Conservation (phyloP, 2,113 vertebrate genomes). For the Cavia porcellus region DNA sequence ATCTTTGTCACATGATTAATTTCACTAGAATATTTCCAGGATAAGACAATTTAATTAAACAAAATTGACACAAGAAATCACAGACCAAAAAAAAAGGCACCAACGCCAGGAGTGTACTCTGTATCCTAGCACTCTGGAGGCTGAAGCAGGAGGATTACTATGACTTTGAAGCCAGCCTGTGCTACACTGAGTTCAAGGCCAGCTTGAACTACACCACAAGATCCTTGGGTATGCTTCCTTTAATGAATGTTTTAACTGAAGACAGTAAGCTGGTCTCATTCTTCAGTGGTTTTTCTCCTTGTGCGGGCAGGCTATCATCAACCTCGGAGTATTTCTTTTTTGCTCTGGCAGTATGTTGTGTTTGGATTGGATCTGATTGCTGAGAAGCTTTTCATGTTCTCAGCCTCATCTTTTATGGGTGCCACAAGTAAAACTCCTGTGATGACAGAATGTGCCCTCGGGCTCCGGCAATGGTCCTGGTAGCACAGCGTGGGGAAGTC, state of each 20-base stretch:
- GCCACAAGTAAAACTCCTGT: slow-evolving; percentile 93
- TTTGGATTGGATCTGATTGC: slow-evolving; percentile 92
- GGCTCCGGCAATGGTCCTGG: too few relatives aligned
- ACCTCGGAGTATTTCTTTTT: slow-evolving; percentile 93
- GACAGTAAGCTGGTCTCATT: slow-evolving; percentile 90
- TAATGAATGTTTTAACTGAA: slow-evolving; percentile 92
- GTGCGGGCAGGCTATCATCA: slow-evolving; percentile 87
- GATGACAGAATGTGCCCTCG: too few relatives aligned
- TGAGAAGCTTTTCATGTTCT: slow-evolving; percentile 98
- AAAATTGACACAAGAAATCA: neutral
- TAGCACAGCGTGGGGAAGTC: too few relatives aligned
- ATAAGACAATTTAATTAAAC: neutral
- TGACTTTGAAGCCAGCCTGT: neutral
- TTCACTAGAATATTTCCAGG: neutral
- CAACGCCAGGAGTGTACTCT: neutral
- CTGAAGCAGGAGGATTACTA: neutral
- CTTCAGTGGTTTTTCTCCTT: slow-evolving; percentile 88
- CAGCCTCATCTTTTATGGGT: slow-evolving; percentile 97
- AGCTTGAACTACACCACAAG: neutral
- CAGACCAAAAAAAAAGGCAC: neutral
- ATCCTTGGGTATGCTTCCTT: slow-evolving; percentile 90
- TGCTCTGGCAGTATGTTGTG: slow-evolving; percentile 91
- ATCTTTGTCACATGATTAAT: neutral
- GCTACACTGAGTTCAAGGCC: neutral
- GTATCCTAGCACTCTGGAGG: neutral